Evolutionary conservation across 1,140 invertebrate genomes (phyloP).

Genomic region (Atta texana): DNA sequence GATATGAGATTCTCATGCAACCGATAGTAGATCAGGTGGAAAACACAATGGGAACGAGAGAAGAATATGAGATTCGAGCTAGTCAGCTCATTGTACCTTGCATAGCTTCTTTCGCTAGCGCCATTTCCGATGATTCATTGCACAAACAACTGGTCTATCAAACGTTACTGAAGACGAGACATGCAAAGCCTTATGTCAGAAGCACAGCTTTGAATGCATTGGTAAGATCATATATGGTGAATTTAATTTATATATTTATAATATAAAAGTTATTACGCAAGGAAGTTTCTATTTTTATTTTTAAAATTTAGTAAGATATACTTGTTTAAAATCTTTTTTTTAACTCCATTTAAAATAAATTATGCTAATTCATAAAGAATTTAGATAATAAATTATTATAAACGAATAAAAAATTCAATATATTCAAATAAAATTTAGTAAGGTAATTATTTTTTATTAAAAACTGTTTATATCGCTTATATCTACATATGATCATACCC

Average conservation of each 20-base stretch:
- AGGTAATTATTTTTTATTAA: not conserved
- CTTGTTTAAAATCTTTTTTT: too few species aligned
- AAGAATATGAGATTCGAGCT: constrained; percentile 88
- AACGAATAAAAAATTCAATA: too few species aligned
- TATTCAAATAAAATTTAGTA: not conserved
- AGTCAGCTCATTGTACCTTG: constrained; percentile 91
- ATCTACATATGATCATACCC: not conserved
- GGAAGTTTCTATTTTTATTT: constrained; percentile 41
- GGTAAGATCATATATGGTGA: constrained; percentile 69
- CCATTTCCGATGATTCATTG: constrained; percentile 92
- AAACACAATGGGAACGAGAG: constrained; percentile 90
- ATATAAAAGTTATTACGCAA: constrained; percentile 23
- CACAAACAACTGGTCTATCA: constrained; percentile 97
- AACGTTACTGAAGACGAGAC: constrained; percentile 94
- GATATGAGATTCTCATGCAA: constrained; percentile 93
- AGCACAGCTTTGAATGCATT: constrained; percentile 80
- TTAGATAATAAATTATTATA: not conserved
- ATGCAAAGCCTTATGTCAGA: constrained; percentile 88
- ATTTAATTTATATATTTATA: not conserved
- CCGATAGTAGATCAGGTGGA: constrained; percentile 96
- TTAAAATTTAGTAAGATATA: not conserved
- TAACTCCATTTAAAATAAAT: too few species aligned
- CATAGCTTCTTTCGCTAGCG: constrained; percentile 93
- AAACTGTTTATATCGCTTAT: constrained; percentile 1
- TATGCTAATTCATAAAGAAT: too few species aligned